Conservation (phyloP, 2,113 vertebrate genomes). For the Scopus umbretta region DNA sequence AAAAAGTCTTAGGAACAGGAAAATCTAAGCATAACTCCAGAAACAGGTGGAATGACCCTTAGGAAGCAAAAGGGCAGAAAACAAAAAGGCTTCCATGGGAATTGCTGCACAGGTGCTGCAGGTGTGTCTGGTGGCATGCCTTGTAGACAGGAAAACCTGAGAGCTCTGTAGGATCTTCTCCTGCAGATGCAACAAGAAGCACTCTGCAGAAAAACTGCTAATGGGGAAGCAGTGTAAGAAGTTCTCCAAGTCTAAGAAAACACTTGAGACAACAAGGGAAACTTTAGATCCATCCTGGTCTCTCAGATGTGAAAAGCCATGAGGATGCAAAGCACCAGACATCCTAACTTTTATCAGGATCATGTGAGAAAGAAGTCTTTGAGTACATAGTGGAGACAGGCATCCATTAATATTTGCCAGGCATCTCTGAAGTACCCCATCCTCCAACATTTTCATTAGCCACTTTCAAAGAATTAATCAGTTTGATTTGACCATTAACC, state of each 20-base stretch:
- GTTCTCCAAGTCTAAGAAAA: background rate
- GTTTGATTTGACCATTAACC: background rate
- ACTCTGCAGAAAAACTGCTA: background rate
- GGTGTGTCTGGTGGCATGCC: background rate
- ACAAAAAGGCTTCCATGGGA: background rate
- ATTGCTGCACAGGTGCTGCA: background rate
- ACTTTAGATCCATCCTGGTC: background rate
- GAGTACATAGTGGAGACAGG: background rate
- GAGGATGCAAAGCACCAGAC: background rate
- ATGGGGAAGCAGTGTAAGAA: background rate
- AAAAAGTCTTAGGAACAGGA: background rate
- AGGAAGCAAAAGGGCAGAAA: background rate
- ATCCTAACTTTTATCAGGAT: background rate
- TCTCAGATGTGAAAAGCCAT: background rate
- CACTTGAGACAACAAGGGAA: background rate
- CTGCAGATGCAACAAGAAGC: background rate
- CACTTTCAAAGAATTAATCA: background rate
- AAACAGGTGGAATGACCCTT: background rate
- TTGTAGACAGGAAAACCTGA: background rate
- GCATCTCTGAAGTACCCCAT: background rate
- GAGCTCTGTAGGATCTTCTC: background rate
- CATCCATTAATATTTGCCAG: background rate
- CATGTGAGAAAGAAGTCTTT: background rate
- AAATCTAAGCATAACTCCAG: background rate
- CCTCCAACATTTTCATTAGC: background rate